These are phyloP conservation scores for Rhincodon typus DNA, from an alignment of 2,797 vertebrate species.

Conservation along the genomic window DNA sequence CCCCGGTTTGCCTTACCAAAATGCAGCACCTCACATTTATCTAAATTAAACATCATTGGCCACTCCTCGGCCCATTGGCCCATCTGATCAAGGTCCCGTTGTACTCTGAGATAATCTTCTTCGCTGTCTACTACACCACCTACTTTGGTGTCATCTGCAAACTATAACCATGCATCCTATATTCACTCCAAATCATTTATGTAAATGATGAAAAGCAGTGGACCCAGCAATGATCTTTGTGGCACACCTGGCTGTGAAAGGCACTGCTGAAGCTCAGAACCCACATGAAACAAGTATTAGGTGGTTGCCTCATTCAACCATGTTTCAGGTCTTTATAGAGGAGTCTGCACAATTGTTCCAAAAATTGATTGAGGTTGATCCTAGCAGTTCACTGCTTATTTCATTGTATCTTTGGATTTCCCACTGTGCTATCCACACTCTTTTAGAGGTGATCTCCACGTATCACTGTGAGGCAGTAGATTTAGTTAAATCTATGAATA, in stretches of 20 bases:
- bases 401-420: background rate
- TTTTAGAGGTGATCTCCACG: background rate
- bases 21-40: too few relatives aligned
- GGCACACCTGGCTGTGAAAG: background rate
- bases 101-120: too few relatives aligned
- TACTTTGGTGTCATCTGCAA: too few relatives aligned
- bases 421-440: background rate
- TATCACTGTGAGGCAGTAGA: background rate
- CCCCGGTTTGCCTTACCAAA: too few relatives aligned
- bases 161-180: too few relatives aligned
- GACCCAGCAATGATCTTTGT: too few relatives aligned
- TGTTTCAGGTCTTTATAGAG: background rate
- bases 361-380: background rate
- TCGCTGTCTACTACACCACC: too few relatives aligned
- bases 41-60: too few relatives aligned
- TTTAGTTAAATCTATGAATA: background rate
- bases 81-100: too few relatives aligned
- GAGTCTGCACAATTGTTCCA: background rate
- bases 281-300: background rate
- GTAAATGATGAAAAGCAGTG: too few relatives aligned
- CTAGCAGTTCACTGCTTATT: background rate
- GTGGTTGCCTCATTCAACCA: background rate
- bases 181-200: too few relatives aligned
- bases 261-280: background rate
- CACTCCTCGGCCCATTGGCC: too few relatives aligned